Evolutionary conservation across 1,140 invertebrate genomes (phyloP), one percentile per base, ranked within the genome.

Genomic region (Psix sp.): DNA sequence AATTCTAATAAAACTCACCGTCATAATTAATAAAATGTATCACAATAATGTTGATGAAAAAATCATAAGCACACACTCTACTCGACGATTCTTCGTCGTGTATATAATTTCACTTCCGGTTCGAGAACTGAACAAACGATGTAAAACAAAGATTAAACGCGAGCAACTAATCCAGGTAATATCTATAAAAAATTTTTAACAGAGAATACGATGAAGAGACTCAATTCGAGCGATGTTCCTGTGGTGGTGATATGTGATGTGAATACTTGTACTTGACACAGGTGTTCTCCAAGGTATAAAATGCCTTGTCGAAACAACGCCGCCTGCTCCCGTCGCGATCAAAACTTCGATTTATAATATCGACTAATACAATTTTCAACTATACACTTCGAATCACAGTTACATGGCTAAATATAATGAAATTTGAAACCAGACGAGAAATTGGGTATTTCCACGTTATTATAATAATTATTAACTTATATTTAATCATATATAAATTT

Each of bases 271-370:
- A 70, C 80, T 81, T 81, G 80, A 81, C 80, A 81, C 80, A 81
- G 80, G 80, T 81, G 80, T 76, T 74, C 66, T 75, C 68, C 80
- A 80, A 81, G 80, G 80, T 81, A 76, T 73, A 71, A 70, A 74
- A n/a, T n/a, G n/a, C n/a, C n/a, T 57, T 54, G 35, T 17, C 31
- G 40, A 72, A 73, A 48, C 54, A 78, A 73, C 59, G 65, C 60
- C 67, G 67, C 63, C 74, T 76, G 46, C 57, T 75, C 35, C 36
- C 46, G 18, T 15, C 42, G 35, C 36, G 35, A 51, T 18, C 49
- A 54, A 56, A 74, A 67, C 51, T 57, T 74, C 67, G 72, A 77
- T 75, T 75, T 68, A 42, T 48, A n/a, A 48, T 35, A 31, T 40
- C 45, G 59, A 63, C 46, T 54, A 56, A 52, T 24, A 42, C n/a